Conservation (phyloP, 1,140 invertebrate species). For the Monomorium pharaonis region DNA sequence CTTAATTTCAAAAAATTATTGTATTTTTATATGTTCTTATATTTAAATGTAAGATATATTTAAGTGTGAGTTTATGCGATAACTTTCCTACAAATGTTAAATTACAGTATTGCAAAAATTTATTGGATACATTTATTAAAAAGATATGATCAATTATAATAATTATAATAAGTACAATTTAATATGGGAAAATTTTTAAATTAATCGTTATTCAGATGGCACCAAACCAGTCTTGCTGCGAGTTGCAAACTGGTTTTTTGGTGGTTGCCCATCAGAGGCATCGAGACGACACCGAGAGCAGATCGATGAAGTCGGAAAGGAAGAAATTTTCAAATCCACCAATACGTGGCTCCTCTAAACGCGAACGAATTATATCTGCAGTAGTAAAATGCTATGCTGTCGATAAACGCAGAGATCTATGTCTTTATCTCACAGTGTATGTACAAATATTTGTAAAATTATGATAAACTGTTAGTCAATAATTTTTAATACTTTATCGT, state of each 20-base stretch:
- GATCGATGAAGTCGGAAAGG: conserved; percentile 52
- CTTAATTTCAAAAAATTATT: not conserved
- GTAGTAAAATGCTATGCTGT: not conserved
- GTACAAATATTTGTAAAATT: not conserved
- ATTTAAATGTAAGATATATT: not conserved
- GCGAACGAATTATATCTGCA: not conserved
- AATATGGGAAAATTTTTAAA: not conserved
- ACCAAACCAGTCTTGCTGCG: conserved; percentile 61
- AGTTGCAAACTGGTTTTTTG: conserved; percentile 70
- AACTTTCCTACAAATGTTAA: not conserved
- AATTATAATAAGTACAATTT: conserved; percentile 23
- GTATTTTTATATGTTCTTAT: not conserved
- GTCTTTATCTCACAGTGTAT: not conserved
- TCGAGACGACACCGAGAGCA: not conserved
- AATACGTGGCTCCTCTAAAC: conserved; percentile 56
- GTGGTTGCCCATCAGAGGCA: conserved; percentile 66
- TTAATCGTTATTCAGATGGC: conserved; percentile 62
- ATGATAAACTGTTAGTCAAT: not conserved
- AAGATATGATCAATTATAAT: conserved; percentile 8
- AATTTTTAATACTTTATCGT: not conserved
- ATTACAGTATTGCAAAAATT: not conserved
- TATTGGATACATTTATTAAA: not conserved
- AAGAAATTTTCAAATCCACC: conserved; percentile 38
- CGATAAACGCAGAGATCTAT: conserved; percentile 39
- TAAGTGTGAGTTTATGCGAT: no score